Evolutionary conservation across 2,113 vertebrate species (phyloP), one percentile per base, ranked within the genome.

Genomic region (Mystacornis crossleyi): DNA sequence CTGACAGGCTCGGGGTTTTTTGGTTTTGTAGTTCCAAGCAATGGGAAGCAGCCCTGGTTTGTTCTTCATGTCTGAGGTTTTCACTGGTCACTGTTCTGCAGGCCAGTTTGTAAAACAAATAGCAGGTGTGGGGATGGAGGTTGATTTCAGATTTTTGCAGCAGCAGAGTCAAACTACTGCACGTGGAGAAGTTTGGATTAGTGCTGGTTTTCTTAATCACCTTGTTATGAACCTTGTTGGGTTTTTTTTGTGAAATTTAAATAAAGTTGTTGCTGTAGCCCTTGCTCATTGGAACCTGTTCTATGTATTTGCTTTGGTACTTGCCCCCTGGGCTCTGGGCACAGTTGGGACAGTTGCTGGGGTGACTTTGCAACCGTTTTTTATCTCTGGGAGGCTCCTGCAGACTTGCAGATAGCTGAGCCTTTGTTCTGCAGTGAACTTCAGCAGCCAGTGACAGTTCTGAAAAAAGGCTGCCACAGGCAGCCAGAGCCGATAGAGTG

Each of bases 261-360:
- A 93, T 97, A 97, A 97, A 97, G 57, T 69, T 93, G 66, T 81
- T 82, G 47, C 72, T 55, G 42, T 33, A 65, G 26, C 24, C 55
- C 5, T 8, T 61, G 62, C 64, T 74, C 0, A 0, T 62, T 50
- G 34, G 60, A 28, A 73, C 6, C 9, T 61, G 47, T 48, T 62
- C 16, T 61, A 4, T 36, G 28, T n/a, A 4, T 72, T 84, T 66
- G 60, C 3, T 3, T 60, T 25, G 4, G 2, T 23, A 13, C 20
- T 12, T 67, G 19, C 42, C 4, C 58, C 2, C 28, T 6, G 50
- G 79, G 25, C 48, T 61, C 20, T 47, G 61, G 55, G 51, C 34
- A n/a, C 8, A 1, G 8, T 0, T 4, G 50, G 24, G 67, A 45
- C 7, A 19, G 2, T 0, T 3, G 42, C 31, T 38, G 23, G 50